phyloP scores from a whole-genome alignment of 2,113 vertebrate genomes.

The Rhodinocichla rosea region DNA sequence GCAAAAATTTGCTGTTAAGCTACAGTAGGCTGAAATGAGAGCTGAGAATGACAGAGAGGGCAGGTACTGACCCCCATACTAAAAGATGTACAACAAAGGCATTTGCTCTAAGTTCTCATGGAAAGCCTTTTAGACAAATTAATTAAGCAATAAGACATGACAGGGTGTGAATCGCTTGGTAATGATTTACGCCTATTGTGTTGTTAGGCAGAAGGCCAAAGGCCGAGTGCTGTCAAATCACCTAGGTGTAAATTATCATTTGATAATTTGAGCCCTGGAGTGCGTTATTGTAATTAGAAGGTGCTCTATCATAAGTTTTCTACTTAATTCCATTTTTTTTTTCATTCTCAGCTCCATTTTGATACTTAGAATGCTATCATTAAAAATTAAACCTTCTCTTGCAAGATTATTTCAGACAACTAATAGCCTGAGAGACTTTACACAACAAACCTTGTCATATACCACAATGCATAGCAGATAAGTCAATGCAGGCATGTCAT shows the following conservation, averaged over 20 bases:
- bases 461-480: background rate
- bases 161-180: constrained; percentile 70
- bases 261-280: constrained; percentile 70
- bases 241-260: constrained; percentile 72
- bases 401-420: background rate
- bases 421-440: background rate
- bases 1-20: background rate
- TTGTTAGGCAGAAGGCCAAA: constrained; percentile 73
- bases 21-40: background rate
- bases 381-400: background rate
- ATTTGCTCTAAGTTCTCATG: constrained; percentile 50
- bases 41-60: constrained; percentile 18
- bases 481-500: background rate
- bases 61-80: background rate
- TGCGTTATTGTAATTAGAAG: constrained; percentile 65
- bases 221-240: constrained; percentile 71
- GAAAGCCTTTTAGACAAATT: constrained; percentile 70
- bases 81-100: constrained; percentile 44
- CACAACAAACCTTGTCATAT: background rate
- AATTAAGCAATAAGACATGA: constrained; percentile 73
- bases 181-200: constrained; percentile 70
- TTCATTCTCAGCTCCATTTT: background rate
- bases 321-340: background rate
- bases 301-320: constrained; percentile 33
- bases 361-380: background rate